Evolutionary conservation across 2,797 vertebrate genomes (phyloP).

Genomic region (Percopsis omiscomaycus): DNA sequence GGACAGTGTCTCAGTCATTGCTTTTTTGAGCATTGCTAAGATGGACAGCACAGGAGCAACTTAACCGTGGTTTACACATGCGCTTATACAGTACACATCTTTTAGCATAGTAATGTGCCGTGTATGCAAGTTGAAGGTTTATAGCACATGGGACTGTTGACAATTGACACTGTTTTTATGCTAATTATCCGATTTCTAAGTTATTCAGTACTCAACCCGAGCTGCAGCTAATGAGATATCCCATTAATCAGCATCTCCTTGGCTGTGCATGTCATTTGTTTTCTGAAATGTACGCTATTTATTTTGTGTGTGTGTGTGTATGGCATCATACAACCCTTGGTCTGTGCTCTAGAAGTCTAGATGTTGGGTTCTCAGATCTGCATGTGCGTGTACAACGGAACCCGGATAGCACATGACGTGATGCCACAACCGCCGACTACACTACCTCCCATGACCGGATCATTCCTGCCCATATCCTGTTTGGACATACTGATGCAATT

Average conservation of each 20-base stretch:
- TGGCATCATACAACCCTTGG: no score
- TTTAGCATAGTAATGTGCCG: no score
- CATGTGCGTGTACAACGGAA: constrained; percentile 7
- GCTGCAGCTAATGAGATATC: no score
- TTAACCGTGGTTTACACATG: not conserved
- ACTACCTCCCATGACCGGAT: not conserved
- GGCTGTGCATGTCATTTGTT: no score
- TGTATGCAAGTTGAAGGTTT: not conserved
- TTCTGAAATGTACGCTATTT: no score
- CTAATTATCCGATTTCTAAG: no score
- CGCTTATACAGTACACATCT: not conserved
- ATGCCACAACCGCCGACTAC: not conserved
- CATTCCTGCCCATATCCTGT: constrained; percentile 58
- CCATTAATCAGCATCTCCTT: no score
- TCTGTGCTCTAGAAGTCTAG: no score
- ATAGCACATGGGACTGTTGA: not conserved
- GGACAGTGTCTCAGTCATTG: constrained; percentile 6
- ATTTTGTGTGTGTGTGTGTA: constrained; percentile 4
- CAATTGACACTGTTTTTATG: no score
- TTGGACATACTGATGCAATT: constrained; percentile 67
- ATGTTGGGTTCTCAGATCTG: constrained; percentile 10
- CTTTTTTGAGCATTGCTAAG: not conserved
- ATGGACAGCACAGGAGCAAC: not conserved
- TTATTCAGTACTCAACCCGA: no score
- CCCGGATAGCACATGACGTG: not conserved